Base-by-base conservation (phyloP, 2,797 vertebrate species). In the Enteromius afrohamiltoni region DNA sequence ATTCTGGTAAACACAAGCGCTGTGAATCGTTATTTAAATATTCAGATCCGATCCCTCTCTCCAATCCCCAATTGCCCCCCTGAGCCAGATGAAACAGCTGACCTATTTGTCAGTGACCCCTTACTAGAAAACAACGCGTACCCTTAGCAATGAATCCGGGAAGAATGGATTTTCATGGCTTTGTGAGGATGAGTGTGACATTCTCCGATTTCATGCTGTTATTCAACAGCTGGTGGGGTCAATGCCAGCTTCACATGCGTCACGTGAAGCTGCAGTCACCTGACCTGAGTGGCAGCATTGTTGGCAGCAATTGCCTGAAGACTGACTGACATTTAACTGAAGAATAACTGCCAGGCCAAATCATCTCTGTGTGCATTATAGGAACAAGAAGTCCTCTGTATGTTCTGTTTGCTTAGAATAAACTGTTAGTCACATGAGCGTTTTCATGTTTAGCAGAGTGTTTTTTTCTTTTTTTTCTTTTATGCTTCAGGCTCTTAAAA, bases 131-230 rank as follows among this genome's bases (percentile, higher is more conserved):
- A 80, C 77, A 80, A 58, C 6, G n/a, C 14, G 4, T 51, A 77
- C 16, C 23, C 53, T 51, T 23, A 68, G 70, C 64, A 37, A 26
- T 47, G 67, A 68, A 74, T 83, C 75, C 10, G 75, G 68, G 60
- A 83, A 86, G 60, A 79, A 37, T 37, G 80, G 76, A 83, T 82
- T 82, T 79, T 60, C 34, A 60, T 67, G 49, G 47, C 75, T 71
- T 74, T 83, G 76, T 82, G 42, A 26, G 58, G 65, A 65, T 58
- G 64, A 79, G 60, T 79, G 80, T 60, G 85, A 79, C 76, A 79
- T 86, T 79, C 86, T 85, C 81, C 13, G 37, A 80, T 87, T 85
- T 85, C 86, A 85, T 71, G 68, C 77, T 58, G 64, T 79, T 60
- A 58, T 69, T 67, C 29, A 77, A 65, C 81, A 87, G 77, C 86